These are phyloP conservation scores for Melanophora roralis DNA, from an alignment of 2,888 invertebrate genomes.

Conservation along the genomic window DNA sequence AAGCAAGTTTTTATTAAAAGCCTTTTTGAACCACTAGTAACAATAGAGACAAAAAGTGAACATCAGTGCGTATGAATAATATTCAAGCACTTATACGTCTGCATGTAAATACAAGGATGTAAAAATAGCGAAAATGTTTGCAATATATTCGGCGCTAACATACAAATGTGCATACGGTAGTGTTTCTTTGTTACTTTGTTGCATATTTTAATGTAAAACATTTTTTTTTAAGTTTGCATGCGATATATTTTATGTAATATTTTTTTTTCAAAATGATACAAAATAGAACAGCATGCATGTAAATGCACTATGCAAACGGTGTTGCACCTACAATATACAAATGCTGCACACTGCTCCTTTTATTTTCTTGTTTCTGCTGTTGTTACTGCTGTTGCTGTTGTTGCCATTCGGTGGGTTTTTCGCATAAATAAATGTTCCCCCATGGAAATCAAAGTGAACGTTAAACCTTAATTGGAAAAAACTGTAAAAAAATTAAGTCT, in stretches of 20 bases:
- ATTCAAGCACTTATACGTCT: background rate
- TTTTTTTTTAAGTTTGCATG: constrained; percentile 18
- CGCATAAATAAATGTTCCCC: constrained; percentile 59
- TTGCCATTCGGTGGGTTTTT: too few relatives aligned
- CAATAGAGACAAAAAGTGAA: background rate
- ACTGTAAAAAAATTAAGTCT: constrained; percentile 41
- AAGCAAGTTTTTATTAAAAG: too few relatives aligned
- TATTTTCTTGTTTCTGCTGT: constrained; percentile 27
- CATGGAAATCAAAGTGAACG: constrained; percentile 59
- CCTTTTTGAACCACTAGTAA: constrained; percentile 5
- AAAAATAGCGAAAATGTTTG: background rate
- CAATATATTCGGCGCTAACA: too few relatives aligned
- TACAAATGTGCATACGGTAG: too few relatives aligned
- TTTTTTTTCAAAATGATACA: constrained; percentile 14
- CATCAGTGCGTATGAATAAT: constrained; percentile 38
- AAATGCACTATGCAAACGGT: constrained; percentile 4
- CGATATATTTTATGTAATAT: background rate
- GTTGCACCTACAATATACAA: constrained; percentile 2
- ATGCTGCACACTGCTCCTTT: background rate
- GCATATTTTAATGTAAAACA: constrained; percentile 29
- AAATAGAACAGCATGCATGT: background rate
- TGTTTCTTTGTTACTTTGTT: background rate
- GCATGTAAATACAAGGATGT: background rate
- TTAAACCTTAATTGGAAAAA: constrained; percentile 59
- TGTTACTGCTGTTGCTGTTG: constrained; percentile 3